Evolutionary conservation across 1,140 invertebrate genomes (phyloP), one percentile per base, ranked within the genome.

Genomic region (Samia ricini): DNA sequence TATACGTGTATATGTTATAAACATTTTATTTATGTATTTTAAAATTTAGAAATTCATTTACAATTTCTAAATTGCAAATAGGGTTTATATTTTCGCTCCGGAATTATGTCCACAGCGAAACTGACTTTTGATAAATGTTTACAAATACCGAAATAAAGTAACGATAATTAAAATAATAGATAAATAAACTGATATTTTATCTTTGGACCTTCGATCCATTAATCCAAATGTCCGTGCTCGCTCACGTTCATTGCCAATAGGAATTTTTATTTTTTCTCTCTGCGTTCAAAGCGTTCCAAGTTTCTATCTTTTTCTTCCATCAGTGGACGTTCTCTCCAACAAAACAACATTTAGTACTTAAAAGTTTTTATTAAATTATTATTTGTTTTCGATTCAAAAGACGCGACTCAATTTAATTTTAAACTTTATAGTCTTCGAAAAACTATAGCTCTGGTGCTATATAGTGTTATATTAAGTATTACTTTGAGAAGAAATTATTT

Each of bases 171-270:
- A 24, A 64, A 60, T 63, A 68, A 61, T 61, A 21, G 55, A 62
- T 26, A 57, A 51, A 68, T 71, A 42, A 63, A 63, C 65, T 58
- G 56, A 54, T 63, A 58, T 62, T 64, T 68, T 67, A 63, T 71
- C 69, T 68, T 18, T 18, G n/a, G n/a, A 18, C 8, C 61, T 42
- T 42, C 49, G 59, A 55, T 57, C 69, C 65, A 71, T 71, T 71
- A 64, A 67, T 71, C 64, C 65, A 59, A 61, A 61, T 56, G 64
- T 63, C 63, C 26, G 61, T 26, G 64, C 29, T 52, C 61, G 62
- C 67, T 67, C 62, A 67, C 69, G 61, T 64, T 54, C 60, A 57
- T 55, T 61, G 52, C 49, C 62, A 60, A 67, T 71, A 64, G 62
- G 52, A 60, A 64, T 71, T 71, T 66, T 63, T 66, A 49, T 58